Percentiles rank a stretch among this genome's conserved stretches.
Conservation (phyloP, 2,888 invertebrate species). For the Acleris literana region DNA sequence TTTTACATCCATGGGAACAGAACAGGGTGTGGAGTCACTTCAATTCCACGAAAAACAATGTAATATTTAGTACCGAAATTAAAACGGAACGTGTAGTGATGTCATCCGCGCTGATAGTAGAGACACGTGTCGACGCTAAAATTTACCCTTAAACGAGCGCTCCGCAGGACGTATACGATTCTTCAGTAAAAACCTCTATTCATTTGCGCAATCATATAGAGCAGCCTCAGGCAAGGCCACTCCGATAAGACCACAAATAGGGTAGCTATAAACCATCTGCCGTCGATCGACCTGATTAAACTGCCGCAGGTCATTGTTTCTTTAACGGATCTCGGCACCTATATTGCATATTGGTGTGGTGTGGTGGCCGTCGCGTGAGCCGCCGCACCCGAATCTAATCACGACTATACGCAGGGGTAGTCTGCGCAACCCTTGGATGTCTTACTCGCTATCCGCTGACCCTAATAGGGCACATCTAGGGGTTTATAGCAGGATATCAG, state of each 20-base stretch:
- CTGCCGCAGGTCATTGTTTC: constrained; percentile 28
- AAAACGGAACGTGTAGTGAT: constrained; percentile 23
- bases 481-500: not conserved
- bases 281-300: constrained; percentile 30
- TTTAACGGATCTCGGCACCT: constrained; percentile 13
- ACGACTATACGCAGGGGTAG: constrained; percentile 16
- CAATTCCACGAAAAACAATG: constrained; percentile 26
- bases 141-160: not conserved
- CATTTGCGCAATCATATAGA: not conserved
- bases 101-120: constrained; percentile 20
- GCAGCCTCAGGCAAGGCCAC: constrained; percentile 8
- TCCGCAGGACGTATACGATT: constrained; percentile 3
- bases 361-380: constrained; percentile 27
- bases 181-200: not conserved
- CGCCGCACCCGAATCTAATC: constrained; percentile 29
- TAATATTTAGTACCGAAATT: constrained; percentile 28
- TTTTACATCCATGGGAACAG: constrained; percentile 26
- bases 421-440: not conserved
- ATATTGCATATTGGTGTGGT: constrained; percentile 16
- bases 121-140: constrained; percentile 13
- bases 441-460: too few relatives aligned
- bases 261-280: constrained; percentile 24
- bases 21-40: constrained; percentile 21
- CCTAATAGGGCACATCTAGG: not conserved
- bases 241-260: constrained; percentile 19